A percentile compares a stretch with the other conserved stretches of the same genome.
These are phyloP conservation scores for Microchrysa polita DNA, from an alignment of 2,888 invertebrate species.

Conservation along the genomic window DNA sequence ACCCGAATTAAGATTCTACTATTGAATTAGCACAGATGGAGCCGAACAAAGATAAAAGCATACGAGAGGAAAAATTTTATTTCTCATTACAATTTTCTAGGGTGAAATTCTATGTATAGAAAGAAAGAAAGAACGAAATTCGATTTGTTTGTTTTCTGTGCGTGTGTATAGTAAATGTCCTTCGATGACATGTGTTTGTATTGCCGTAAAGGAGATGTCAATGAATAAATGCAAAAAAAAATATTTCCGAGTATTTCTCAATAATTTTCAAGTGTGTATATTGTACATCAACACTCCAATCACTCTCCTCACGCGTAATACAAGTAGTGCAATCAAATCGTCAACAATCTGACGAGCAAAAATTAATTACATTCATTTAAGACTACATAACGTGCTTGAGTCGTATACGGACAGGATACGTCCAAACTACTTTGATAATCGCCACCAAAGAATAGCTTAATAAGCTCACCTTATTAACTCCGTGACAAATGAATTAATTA, in stretches of 20 bases:
- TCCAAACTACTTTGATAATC: slow-evolving; percentile 13
- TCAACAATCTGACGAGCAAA: not conserved
- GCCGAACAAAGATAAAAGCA: slow-evolving; percentile 54
- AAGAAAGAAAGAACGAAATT: not conserved
- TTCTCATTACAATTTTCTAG: not conserved
- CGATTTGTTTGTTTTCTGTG: not conserved
- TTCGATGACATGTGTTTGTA: too few species aligned
- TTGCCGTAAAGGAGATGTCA: too few species aligned
- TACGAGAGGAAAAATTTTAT: slow-evolving; percentile 44
- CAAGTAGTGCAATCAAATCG: too few species aligned
- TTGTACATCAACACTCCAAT: too few species aligned
- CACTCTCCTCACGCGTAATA: too few species aligned
- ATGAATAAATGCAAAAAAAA: too few species aligned
- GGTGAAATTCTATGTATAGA: not conserved
- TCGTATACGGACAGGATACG: slow-evolving; percentile 13
- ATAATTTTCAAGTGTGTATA: too few species aligned
- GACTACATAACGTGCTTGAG: not conserved
- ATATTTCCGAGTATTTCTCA: too few species aligned
- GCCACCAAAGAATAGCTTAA: slow-evolving; percentile 32
- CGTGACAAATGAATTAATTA: slow-evolving; percentile 46
- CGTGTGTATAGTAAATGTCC: too few species aligned
- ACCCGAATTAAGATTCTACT: slow-evolving; percentile 65
- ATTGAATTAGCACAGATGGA: slow-evolving; percentile 58
- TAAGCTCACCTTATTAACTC: slow-evolving; percentile 44
- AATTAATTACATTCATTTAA: slow-evolving; percentile 43